Base-by-base conservation (phyloP, 2,113 vertebrate genomes). In the Leptosomus discolor region DNA sequence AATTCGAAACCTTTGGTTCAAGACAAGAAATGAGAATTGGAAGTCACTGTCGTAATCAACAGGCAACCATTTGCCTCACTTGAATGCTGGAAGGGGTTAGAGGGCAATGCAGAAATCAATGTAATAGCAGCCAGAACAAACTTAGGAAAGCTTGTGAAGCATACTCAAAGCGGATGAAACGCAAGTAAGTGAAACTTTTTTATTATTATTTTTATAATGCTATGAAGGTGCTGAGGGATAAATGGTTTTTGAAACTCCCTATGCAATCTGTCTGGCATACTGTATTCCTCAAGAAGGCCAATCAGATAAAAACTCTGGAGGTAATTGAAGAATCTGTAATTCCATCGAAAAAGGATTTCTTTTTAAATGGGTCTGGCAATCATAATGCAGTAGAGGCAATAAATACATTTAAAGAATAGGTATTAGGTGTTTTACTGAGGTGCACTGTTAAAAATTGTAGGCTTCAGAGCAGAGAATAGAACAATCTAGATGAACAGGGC, bases 291-390 rank as follows among this genome's bases (percentile, higher is more conserved):
- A 54, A 86, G 92, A 96, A 85, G 74, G 57, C 43, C 16, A 96
- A 90, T 96, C 92, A 97, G 70, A 95, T 80, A 84, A 94, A 89
- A 95, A 85, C 56, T 60, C 91, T 57, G 68, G 46, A 53, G 43
- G 87, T 88, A 96, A 93, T 5, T 95, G 79, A 76, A 83, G 74
- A 97, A 95, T 92, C 71, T 75, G n/a, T 21, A 95, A 94, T 94
- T 95, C 67, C 50, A 68, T 87, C 4, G 0, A 96, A 86, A 54
- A 61, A 81, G 7, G 13, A 65, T 71, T 94, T 93, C 8, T 89
- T 80, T 94, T 96, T 92, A 77, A 96, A 96, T 92, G 94, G 70
- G 6, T 11, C 21, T 74, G 71, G n/a, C 68, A 95, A 74, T 86
- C 67, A 88, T 34, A 69, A 76, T 54, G 53, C 45, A 81, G 22